These are phyloP conservation scores for Drosophila asahinai DNA, from an alignment of 1,140 invertebrate genomes.

Conservation along the genomic window DNA sequence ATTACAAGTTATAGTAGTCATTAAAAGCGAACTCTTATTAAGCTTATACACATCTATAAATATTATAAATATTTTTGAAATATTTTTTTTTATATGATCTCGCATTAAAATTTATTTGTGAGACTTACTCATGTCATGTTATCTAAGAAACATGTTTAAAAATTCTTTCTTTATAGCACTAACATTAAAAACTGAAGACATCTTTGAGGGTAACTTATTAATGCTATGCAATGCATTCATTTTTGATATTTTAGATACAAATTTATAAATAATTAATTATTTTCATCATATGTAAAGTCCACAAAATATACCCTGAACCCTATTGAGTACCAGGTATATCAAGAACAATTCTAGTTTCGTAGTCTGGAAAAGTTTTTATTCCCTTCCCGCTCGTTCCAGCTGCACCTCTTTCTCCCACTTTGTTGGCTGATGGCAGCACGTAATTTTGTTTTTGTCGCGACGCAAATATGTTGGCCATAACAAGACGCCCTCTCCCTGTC, in stretches of 20 bases:
- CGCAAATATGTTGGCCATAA: slow-evolving; percentile 78
- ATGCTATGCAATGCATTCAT: no score
- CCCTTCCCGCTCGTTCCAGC: slow-evolving; percentile 2
- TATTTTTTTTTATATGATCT: no score
- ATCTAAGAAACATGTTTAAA: no score
- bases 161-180: no score
- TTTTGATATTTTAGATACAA: neutral
- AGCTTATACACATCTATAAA: no score
- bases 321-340: slow-evolving; percentile 8
- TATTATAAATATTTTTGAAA: no score
- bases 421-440: slow-evolving; percentile 51
- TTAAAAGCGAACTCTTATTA: no score
- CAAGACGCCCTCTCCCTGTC: slow-evolving; percentile 12
- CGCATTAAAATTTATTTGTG: no score
- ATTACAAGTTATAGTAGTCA: no score
- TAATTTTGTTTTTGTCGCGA: slow-evolving; percentile 82
- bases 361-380: slow-evolving; percentile 80
- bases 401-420: neutral
- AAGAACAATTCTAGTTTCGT: slow-evolving; percentile 42
- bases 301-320: neutral
- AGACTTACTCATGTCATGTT: no score
- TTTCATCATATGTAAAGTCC: no score
- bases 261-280: neutral
- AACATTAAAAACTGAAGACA: no score
- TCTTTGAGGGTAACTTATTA: neutral